A percentile compares a stretch with the other conserved stretches of the same genome.
phyloP scores from a whole-genome alignment of 1,140 invertebrate genomes.

The Limonius californicus region DNA sequence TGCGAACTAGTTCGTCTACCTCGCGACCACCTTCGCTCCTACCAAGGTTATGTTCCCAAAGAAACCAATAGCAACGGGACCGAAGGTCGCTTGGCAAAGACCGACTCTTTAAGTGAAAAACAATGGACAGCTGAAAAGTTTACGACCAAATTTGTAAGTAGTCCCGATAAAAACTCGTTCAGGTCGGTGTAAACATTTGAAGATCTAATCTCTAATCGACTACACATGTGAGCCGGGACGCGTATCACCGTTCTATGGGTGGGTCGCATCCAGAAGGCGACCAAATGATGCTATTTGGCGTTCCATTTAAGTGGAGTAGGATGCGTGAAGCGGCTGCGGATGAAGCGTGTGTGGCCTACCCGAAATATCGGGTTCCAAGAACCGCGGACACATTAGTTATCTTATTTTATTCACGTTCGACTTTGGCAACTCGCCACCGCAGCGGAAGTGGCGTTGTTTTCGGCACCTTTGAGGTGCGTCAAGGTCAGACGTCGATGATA shows the following conservation, averaged over 20 bases:
- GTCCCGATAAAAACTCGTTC: constrained; percentile 25
- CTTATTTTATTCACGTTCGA: constrained; percentile 19
- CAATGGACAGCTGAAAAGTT: constrained; percentile 23
- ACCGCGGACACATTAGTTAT: constrained; percentile 17
- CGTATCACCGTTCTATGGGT: constrained; percentile 14
- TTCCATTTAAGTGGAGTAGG: background rate
- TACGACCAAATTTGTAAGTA: constrained; percentile 27
- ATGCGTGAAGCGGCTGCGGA: background rate
- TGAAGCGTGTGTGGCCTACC: constrained; percentile 16
- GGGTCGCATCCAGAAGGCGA: background rate
- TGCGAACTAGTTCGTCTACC: background rate
- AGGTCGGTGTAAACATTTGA: constrained; percentile 27
- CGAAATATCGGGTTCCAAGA: constrained; percentile 12
- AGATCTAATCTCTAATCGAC: constrained; percentile 30
- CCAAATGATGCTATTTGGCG: background rate
- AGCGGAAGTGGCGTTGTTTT: constrained; percentile 17
- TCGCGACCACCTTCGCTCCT: background rate
- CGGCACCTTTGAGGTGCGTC: constrained; percentile 17
- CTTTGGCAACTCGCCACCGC: constrained; percentile 18
- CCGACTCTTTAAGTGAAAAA: background rate
- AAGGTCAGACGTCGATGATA: constrained; percentile 6
- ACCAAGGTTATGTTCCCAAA: background rate
- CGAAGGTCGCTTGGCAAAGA: background rate
- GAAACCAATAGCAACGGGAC: background rate
- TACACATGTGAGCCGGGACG: constrained; percentile 24